phyloP scores from a whole-genome alignment of 2,797 vertebrate species.

The Rhyacichthys aspro region DNA sequence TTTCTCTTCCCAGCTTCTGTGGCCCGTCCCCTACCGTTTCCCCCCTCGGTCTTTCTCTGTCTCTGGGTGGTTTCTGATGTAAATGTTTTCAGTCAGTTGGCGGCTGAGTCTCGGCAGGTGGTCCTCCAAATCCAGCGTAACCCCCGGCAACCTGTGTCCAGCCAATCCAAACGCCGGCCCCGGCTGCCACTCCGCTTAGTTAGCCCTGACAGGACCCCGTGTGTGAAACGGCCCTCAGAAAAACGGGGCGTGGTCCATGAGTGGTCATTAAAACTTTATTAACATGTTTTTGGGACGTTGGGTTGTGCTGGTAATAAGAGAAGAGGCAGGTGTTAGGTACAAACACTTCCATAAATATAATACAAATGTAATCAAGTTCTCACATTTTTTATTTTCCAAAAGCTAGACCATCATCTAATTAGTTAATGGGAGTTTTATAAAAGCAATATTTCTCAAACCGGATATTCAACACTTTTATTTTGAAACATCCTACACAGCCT shows the following conservation, averaged over 20 bases:
- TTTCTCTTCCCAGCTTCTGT: slow-evolving; percentile 16
- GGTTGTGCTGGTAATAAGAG: slow-evolving; percentile 25
- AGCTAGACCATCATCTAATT: too few species aligned
- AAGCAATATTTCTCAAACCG: too few species aligned
- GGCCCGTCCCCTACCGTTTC: too few species aligned
- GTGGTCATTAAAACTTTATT: slow-evolving; percentile 87
- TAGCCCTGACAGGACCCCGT: slow-evolving; percentile 63
- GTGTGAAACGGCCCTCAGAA: slow-evolving; percentile 76
- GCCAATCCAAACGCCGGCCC: slow-evolving; percentile 69
- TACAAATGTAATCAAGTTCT: too few species aligned
- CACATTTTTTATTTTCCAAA: too few species aligned
- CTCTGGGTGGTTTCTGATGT: slow-evolving; percentile 93
- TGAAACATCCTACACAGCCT: too few species aligned
- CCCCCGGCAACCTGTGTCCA: slow-evolving; percentile 80
- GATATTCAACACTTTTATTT: too few species aligned
- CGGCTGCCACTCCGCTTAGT: slow-evolving; percentile 65
- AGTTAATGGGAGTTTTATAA: too few species aligned
- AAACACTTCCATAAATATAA: too few species aligned
- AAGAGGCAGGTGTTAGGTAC: background rate
- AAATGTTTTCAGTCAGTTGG: slow-evolving; percentile 99
- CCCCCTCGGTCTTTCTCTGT: slow-evolving; percentile 25
- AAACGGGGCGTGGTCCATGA: slow-evolving; percentile 71
- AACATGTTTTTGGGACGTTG: slow-evolving; percentile 64
- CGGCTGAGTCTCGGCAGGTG: slow-evolving; percentile 95
- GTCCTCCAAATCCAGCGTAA: slow-evolving; percentile 97